Percentiles rank a stretch among this genome's conserved stretches.
phyloP scores from a whole-genome alignment of 2,797 vertebrate genomes.

The Halcyon chelicuti region DNA sequence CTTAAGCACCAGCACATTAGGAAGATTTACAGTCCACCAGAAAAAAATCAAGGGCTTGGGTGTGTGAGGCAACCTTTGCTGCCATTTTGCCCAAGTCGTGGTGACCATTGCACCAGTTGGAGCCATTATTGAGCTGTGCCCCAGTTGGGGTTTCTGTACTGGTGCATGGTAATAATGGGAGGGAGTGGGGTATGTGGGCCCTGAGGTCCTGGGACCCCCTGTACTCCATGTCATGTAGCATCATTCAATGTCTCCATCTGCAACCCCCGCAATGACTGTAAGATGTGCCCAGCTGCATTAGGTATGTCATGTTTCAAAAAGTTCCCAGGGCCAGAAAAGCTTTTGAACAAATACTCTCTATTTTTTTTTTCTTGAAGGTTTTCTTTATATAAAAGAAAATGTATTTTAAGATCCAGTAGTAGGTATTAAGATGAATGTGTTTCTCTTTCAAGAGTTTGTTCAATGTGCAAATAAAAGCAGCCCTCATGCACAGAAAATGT shows the following conservation, averaged over 20 bases:
- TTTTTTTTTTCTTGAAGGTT: background rate
- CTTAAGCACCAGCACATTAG: background rate
- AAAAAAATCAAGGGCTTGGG: background rate
- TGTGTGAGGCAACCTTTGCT: background rate
- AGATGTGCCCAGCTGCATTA: background rate
- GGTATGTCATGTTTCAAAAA: background rate
- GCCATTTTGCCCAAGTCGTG: background rate
- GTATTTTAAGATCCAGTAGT: background rate
- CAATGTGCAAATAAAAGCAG: constrained; percentile 14
- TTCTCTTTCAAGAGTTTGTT: constrained; percentile 34
- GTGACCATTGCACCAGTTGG: background rate
- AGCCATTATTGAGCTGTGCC: accelerated
- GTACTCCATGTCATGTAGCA: accelerated
- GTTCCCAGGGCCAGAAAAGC: background rate
- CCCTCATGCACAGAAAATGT: background rate
- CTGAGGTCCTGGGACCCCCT: background rate
- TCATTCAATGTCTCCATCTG: background rate
- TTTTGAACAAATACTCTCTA: background rate
- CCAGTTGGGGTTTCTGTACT: background rate
- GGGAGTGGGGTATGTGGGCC: background rate
- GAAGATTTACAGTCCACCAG: background rate
- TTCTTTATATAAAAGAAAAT: background rate
- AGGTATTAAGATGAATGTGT: constrained; percentile 13
- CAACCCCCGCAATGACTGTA: background rate
- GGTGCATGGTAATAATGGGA: background rate